phyloP scores from a whole-genome alignment of 2,888 invertebrate species.

The Cantharis rufa region DNA sequence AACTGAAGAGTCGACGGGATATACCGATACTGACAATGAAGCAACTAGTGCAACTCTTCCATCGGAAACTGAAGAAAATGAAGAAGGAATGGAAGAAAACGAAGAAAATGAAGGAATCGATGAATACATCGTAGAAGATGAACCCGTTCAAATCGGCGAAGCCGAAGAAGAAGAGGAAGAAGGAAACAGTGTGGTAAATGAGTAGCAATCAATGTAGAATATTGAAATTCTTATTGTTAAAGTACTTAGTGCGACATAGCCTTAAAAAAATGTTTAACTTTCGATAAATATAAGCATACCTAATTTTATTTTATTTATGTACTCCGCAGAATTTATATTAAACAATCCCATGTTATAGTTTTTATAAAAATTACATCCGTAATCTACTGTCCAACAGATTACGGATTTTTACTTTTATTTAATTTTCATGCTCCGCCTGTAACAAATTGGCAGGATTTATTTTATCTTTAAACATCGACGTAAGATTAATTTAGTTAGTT shows the following conservation, averaged over 20 bases:
- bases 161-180: background rate
- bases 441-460: too few species aligned
- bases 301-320: background rate
- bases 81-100: background rate
- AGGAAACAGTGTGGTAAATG: background rate
- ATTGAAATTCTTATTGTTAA: background rate
- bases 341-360: background rate
- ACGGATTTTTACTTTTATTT: too few species aligned
- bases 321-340: background rate
- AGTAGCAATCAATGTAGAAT: background rate
- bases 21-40: background rate
- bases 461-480: too few species aligned
- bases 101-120: fast-evolving
- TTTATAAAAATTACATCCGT: too few species aligned
- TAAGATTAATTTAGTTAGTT: too few species aligned
- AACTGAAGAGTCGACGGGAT: background rate
- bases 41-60: background rate
- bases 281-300: background rate
- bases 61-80: background rate
- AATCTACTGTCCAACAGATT: too few species aligned
- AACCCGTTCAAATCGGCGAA: background rate
- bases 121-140: background rate
- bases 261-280: background rate
- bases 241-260: background rate
- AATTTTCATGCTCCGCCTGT: too few species aligned